Conservation (phyloP, 1,140 invertebrate genomes). For the Drosophila albomicans region DNA sequence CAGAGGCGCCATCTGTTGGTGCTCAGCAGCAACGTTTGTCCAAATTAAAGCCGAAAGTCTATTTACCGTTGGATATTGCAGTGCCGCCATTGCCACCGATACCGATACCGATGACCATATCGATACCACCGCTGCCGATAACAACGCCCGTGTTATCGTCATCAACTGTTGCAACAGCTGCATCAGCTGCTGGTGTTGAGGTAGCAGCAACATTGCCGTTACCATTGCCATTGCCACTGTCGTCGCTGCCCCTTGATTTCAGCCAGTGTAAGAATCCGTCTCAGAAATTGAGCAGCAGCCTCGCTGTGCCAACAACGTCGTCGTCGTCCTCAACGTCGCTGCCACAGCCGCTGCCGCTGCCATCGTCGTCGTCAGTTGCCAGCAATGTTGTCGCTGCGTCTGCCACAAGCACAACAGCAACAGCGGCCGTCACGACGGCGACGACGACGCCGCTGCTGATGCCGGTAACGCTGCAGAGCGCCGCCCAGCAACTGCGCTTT, state of each 20-base stretch:
- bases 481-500: slow-evolving; percentile 81
- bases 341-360: slow-evolving; percentile 1
- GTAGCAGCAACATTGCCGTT: slow-evolving; percentile 19
- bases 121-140: slow-evolving; percentile 9
- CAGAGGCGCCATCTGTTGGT: slow-evolving; percentile 22
- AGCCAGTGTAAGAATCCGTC: slow-evolving; percentile 24
- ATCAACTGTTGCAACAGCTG: slow-evolving; percentile 5
- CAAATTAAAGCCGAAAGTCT: slow-evolving; percentile 66
- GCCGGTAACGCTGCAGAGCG: slow-evolving; percentile 76
- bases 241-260: slow-evolving; percentile 55
- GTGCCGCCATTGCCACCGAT: slow-evolving; percentile 56
- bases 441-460: slow-evolving; percentile 65
- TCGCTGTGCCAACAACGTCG: slow-evolving; percentile 6
- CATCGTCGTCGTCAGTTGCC: slow-evolving; percentile 11
- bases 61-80: slow-evolving; percentile 63
- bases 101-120: slow-evolving; percentile 1
- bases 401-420: slow-evolving; percentile 7
- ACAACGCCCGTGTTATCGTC: slow-evolving; percentile 1
- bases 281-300: slow-evolving; percentile 26
- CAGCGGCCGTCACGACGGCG: slow-evolving; percentile 10
- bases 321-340: background rate
- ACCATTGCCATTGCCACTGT: slow-evolving; percentile 39
- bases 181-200: slow-evolving; percentile 18
- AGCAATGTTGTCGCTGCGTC: slow-evolving; percentile 4
- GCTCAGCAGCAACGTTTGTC: slow-evolving; percentile 32